phyloP scores from a whole-genome alignment of 2,113 vertebrate species.

The Muscicapa adusta region DNA sequence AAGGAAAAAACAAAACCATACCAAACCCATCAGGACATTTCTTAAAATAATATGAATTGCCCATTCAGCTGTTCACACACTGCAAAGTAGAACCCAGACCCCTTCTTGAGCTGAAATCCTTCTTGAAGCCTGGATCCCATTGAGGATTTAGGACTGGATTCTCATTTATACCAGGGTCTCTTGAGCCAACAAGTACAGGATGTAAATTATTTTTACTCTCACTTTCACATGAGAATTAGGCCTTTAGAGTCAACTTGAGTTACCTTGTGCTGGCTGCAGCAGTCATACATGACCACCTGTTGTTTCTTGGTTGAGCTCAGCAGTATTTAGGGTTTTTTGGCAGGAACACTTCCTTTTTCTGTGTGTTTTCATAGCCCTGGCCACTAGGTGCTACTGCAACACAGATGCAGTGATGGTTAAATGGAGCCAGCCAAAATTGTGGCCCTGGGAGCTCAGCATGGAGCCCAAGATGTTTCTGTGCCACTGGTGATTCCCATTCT shows the following conservation, averaged over 20 bases:
- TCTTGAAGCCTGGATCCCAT: not conserved
- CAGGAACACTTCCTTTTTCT: not conserved
- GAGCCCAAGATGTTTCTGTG: not conserved
- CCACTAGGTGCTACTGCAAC: slow-evolving; percentile 66
- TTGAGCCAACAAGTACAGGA: slow-evolving; percentile 47
- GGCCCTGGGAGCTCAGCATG: not conserved
- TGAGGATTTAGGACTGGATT: slow-evolving; percentile 50
- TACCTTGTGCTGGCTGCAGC: slow-evolving; percentile 44
- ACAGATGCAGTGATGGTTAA: slow-evolving; percentile 4
- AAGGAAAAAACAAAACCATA: slow-evolving; percentile 22
- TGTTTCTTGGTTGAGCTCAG: slow-evolving; percentile 23
- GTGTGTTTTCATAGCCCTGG: slow-evolving; percentile 33
- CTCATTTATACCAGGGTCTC: slow-evolving; percentile 38
- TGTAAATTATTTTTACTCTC: slow-evolving; percentile 59
- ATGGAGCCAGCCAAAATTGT: not conserved
- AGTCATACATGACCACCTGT: slow-evolving; percentile 37
- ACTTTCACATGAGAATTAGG: slow-evolving; percentile 59
- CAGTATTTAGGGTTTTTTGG: not conserved
- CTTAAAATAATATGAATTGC: slow-evolving; percentile 33
- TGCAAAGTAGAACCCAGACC: slow-evolving; percentile 16
- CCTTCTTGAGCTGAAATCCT: slow-evolving; percentile 28
- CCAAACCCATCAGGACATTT: not conserved
- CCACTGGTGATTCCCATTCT: not conserved
- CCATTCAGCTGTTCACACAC: slow-evolving; percentile 48
- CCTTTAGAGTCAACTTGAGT: slow-evolving; percentile 57